These are phyloP conservation scores for Cabera pusaria DNA, from an alignment of 2,888 invertebrate genomes.

Conservation along the genomic window DNA sequence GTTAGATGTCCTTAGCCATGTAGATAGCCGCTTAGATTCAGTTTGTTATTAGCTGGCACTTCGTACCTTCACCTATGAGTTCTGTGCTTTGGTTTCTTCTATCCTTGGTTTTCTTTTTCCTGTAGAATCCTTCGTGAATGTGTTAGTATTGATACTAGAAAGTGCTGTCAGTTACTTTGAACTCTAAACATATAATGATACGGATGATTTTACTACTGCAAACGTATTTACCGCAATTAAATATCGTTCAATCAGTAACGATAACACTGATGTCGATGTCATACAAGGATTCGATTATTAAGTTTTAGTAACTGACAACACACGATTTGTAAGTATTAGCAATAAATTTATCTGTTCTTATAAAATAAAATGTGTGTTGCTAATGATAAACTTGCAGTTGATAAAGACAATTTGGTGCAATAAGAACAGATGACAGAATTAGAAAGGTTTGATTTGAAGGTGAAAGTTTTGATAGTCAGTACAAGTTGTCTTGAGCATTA, in stretches of 20 bases:
- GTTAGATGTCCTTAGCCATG: slow-evolving; percentile 74
- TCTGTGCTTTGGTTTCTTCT: slow-evolving; percentile 59
- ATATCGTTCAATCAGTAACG: no score
- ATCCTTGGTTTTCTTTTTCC: slow-evolving; percentile 58
- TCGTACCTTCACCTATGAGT: slow-evolving; percentile 72
- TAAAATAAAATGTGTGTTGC: slow-evolving; percentile 3
- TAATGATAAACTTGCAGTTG: background rate
- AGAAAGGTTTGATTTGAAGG: slow-evolving; percentile 7
- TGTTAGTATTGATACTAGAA: slow-evolving; percentile 18
- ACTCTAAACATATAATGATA: background rate
- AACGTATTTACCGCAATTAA: no score
- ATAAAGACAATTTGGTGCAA: slow-evolving; percentile 1
- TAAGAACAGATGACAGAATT: slow-evolving; percentile 28
- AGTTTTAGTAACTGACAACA: slow-evolving; percentile 21
- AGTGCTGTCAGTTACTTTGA: slow-evolving; percentile 22
- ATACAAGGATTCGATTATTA: no score
- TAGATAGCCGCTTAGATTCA: slow-evolving; percentile 74
- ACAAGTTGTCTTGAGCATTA: slow-evolving; percentile 24
- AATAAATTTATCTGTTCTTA: slow-evolving; percentile 32
- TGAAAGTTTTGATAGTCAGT: slow-evolving; percentile 20
- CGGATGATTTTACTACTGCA: no score
- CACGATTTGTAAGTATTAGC: slow-evolving; percentile 14
- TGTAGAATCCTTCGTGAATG: slow-evolving; percentile 64
- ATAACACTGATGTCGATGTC: no score
- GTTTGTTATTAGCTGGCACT: slow-evolving; percentile 79